These are phyloP conservation scores for Bombus breviceps DNA, from an alignment of 1,140 invertebrate species.

Conservation along the genomic window DNA sequence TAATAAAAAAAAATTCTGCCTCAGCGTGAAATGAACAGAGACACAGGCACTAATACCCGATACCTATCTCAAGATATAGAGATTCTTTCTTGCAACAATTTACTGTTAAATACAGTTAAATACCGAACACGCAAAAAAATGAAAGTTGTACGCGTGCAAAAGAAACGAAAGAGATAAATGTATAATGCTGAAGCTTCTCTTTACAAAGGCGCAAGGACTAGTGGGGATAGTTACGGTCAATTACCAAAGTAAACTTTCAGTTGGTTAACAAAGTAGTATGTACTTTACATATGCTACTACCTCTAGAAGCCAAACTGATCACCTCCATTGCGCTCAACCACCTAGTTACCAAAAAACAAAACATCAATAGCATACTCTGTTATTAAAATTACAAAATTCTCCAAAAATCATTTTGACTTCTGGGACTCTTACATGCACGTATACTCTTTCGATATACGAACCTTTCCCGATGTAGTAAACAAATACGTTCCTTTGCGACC, in stretches of 20 bases:
- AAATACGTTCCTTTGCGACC: slow-evolving; percentile 95
- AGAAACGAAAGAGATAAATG: not conserved
- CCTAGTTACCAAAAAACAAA: not conserved
- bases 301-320: not conserved
- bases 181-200: not conserved
- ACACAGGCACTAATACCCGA: not conserved
- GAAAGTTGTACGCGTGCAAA: not conserved
- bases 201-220: not conserved
- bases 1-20: not conserved
- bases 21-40: not conserved
- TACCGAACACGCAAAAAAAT: not conserved
- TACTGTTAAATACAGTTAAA: not conserved
- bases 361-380: not conserved
- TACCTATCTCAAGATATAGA: not conserved
- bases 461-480: slow-evolving; percentile 95
- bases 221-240: not conserved
- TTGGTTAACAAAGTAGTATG: not conserved
- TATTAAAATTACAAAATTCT: not conserved
- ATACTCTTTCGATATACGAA: slow-evolving; percentile 73
- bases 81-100: not conserved
- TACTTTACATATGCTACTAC: not conserved
- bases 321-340: not conserved
- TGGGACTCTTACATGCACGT: not conserved
- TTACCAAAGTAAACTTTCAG: not conserved
- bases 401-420: not conserved